These are phyloP conservation scores for Yponomeuta malinellus DNA, from an alignment of 2,888 invertebrate genomes.

Conservation along the genomic window DNA sequence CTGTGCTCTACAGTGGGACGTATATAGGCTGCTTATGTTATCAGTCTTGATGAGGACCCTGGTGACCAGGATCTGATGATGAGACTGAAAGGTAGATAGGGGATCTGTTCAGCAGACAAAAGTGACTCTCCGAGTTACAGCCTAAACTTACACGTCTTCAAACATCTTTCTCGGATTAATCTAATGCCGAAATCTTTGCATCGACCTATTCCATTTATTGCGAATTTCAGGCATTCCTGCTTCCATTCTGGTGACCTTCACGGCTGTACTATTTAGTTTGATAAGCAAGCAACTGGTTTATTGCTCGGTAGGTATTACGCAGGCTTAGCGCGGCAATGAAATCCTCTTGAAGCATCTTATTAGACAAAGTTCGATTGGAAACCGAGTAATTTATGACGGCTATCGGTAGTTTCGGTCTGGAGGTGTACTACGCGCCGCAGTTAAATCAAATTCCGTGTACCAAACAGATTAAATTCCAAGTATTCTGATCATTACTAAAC, in stretches of 20 bases:
- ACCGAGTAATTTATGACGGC: slow-evolving; percentile 57
- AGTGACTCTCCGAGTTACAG: too few relatives aligned
- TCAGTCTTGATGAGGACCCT: too few relatives aligned
- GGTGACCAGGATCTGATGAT: too few relatives aligned
- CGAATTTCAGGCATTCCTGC: background rate
- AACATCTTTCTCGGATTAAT: background rate
- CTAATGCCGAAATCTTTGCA: background rate
- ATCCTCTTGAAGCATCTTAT: slow-evolving; percentile 45
- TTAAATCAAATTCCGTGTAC: too few relatives aligned
- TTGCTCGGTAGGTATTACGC: background rate
- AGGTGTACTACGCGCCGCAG: background rate
- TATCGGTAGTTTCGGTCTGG: slow-evolving; percentile 44
- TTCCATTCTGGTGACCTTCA: background rate
- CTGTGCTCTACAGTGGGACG: too few relatives aligned
- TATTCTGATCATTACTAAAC: too few relatives aligned
- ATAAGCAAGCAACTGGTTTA: background rate
- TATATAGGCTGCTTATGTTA: too few relatives aligned
- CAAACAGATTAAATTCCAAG: too few relatives aligned
- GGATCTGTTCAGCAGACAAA: too few relatives aligned
- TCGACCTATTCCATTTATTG: background rate
- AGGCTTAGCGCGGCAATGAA: slow-evolving; percentile 28
- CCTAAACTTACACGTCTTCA: too few relatives aligned
- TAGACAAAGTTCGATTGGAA: slow-evolving; percentile 56
- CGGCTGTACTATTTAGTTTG: background rate
- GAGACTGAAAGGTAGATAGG: too few relatives aligned